Conservation (phyloP, 2,113 vertebrate genomes). For the Eolophus roseicapilla region DNA sequence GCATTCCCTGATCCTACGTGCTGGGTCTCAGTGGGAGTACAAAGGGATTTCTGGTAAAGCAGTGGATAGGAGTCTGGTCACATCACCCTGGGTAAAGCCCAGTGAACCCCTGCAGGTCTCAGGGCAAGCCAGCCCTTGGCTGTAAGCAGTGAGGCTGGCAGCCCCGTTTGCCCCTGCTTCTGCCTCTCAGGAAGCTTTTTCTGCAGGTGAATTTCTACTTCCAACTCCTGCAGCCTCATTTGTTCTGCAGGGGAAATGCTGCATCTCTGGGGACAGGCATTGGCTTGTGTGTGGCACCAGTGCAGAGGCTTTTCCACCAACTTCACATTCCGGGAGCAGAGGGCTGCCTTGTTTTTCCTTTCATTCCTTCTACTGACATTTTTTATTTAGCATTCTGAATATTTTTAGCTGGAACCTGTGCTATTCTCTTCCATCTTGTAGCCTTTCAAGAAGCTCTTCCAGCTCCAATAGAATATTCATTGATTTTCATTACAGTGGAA, state of each 20-base stretch:
- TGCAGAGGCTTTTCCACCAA: background rate
- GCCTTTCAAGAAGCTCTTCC: constrained; percentile 46
- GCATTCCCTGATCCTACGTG: background rate
- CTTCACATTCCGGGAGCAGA: constrained; percentile 12
- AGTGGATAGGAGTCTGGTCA: background rate
- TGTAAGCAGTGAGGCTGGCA: background rate
- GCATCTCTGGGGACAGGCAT: background rate
- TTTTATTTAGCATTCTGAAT: constrained; percentile 62
- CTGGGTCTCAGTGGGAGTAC: background rate
- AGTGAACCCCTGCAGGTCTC: background rate
- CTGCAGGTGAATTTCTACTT: background rate
- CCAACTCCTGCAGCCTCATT: background rate
- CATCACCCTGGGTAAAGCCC: background rate
- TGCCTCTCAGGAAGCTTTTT: background rate
- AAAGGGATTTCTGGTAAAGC: background rate
- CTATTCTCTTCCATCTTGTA: constrained; percentile 44
- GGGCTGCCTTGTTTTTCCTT: constrained; percentile 24
- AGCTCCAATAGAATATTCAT: constrained; percentile 59
- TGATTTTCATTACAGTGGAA: constrained; percentile 33
- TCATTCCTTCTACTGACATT: constrained; percentile 21
- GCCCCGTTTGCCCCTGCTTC: background rate
- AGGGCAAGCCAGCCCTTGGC: background rate
- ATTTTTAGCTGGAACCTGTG: constrained; percentile 48
- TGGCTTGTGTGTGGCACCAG: background rate
- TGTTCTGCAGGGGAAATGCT: background rate